Base-by-base conservation (phyloP, 2,888 invertebrate species). In the Netelia inedita region DNA sequence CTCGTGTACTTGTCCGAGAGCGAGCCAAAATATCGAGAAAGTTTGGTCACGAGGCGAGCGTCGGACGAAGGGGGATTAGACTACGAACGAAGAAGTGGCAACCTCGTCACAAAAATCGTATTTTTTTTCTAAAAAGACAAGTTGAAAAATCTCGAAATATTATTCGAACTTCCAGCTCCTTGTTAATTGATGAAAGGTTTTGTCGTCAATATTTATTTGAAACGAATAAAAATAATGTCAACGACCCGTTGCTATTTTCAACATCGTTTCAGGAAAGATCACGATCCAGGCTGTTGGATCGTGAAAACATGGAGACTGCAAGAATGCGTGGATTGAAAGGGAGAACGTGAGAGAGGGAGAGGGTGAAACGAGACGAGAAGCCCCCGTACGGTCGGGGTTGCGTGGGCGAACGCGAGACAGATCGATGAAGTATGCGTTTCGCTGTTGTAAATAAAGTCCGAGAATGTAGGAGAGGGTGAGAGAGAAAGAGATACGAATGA, bases 391-490 rank as follows among this genome's bases (percentile, higher is more conserved):
- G 78, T 69, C 53, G 80, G 5, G 0, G 28, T 28, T 79, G 63
- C 57, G 43, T 73, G 63, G 80, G 71, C 68, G 66, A 82, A 82
- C 53, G 75, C 61, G 79, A 82, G 85, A 85, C 75, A 82, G 85
- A 85, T 85, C 85, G 85, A 87, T 86, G 83, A 84, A 87, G 85
- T 85, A 78, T 82, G 82, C 80, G 85, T 61, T 83, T 85, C 82
- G 74, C 74, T 73, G 83, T 72, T 86, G 87, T 84, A 82, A 87
- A 87, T 86, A 87, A 87, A 85, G 79, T 55, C 61, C 79, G 68
- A 79, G 83, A 83, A 78, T 76, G 57, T 75, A 72, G 53, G 72
- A 73, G 68, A 63, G 65, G 50, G 69, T 46, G 43, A 11, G 50
- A 50, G 63, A 41, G 53, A 21, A 43, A 59, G 19, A 28, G 53